Evolutionary conservation across 30 jellyfish, hydroid and myxozoan species (phyloP), one percentile per base, ranked within the genome.

Genomic region (Pelagia noctiluca): DNA sequence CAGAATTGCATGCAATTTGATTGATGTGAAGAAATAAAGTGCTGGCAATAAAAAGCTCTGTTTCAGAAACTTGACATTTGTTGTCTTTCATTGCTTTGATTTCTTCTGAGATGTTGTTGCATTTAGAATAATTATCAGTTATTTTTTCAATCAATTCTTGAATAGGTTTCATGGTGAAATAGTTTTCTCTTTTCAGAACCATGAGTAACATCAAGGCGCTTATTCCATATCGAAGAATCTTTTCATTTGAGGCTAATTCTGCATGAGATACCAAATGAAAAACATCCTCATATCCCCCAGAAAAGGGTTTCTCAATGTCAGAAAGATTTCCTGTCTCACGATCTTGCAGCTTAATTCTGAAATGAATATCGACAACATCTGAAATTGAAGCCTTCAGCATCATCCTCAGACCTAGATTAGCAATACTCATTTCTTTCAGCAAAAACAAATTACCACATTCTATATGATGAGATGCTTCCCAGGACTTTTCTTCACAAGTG

Each of bases 1-100:
- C 89, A 31, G 96, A 94, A 71, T 93, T 93, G 65, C 96, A 86
- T 13, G 85, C 84, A 34, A 93, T 48, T 84, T 93, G 98, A 32
- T 81, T 91, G 31, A 86, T 93, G 62, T 93, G 98, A 2, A 88
- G 94, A 3, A 62, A 50, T 69, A 93, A 35, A 66, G 87, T 66
- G 42, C 95, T 69, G 25, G 89, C 97, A 38, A 76, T 71, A 46
- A 42, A 47, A 22, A 52, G 60, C 36, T 83, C 79, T 7, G 54
- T 19, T 24, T 12, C 26, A 19, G 74, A 63, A 0, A 47, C 32
- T 0, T 29, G 13, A 26, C 23, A 18, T 49, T 21, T 7, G 18
- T 19, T 24, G 18, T 49, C 52, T 35, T 35, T 68, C n/a, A 21
- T 35, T 24, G 19, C 32, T 19, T 46, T 35, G 23, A 18, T 1